These are phyloP conservation scores for Bombus terrestris DNA, from an alignment of 1,140 invertebrate genomes.

Conservation along the genomic window DNA sequence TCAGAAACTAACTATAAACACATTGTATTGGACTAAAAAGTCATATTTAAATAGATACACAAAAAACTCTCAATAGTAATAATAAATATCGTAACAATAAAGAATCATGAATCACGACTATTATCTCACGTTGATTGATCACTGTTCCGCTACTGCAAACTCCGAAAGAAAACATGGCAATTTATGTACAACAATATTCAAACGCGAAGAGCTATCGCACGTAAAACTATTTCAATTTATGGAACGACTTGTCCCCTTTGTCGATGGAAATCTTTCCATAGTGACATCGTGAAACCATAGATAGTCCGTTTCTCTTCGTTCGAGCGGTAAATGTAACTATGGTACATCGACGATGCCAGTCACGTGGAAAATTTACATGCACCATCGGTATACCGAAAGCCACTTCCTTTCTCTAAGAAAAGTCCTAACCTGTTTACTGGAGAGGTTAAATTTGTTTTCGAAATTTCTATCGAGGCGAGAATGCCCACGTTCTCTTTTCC, in stretches of 20 bases:
- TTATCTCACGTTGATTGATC: too few relatives aligned
- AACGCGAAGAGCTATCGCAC: neutral
- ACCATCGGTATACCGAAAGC: neutral
- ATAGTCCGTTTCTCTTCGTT: neutral
- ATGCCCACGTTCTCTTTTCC: too few relatives aligned
- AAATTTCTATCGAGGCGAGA: conserved; percentile 6
- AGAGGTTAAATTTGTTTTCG: conserved; percentile 5
- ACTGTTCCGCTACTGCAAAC: too few relatives aligned
- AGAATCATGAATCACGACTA: too few relatives aligned
- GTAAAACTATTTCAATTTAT: neutral
- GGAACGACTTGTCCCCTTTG: neutral
- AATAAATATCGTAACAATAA: too few relatives aligned
- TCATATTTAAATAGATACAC: too few relatives aligned
- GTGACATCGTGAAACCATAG: neutral
- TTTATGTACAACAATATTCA: neutral
- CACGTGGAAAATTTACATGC: conserved; percentile 44
- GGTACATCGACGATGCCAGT: conserved; percentile 28
- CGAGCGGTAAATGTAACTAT: neutral
- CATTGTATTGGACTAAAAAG: too few relatives aligned
- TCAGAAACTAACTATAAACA: too few relatives aligned
- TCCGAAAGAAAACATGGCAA: neutral
- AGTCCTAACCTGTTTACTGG: conserved; percentile 2
- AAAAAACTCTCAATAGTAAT: too few relatives aligned
- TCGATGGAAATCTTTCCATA: neutral
- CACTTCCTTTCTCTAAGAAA: neutral